A percentile compares a stretch with the other conserved stretches of the same genome.
phyloP scores from a whole-genome alignment of 2,797 vertebrate species.

The Melanogrammus aeglefinus region DNA sequence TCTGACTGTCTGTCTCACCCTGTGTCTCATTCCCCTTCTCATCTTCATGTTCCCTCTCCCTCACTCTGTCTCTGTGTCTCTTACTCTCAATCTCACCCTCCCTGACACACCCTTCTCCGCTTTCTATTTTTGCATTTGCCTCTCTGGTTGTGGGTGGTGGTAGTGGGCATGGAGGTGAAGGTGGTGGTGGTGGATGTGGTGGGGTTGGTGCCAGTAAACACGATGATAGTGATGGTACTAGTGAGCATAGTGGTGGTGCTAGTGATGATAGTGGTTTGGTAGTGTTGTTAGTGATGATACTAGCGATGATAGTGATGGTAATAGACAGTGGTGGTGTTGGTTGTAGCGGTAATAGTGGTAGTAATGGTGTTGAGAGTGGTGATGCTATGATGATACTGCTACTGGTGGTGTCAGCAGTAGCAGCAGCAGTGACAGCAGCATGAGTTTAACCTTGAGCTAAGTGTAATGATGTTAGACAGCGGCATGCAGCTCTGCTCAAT shows the following conservation, averaged over 20 bases:
- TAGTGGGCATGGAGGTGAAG: too few species aligned
- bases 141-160: too few species aligned
- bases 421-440: slow-evolving; percentile 25
- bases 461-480: slow-evolving; percentile 55
- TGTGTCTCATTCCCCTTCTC: slow-evolving; percentile 21
- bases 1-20: slow-evolving; percentile 26
- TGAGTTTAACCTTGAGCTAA: slow-evolving; percentile 53
- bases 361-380: background rate
- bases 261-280: too few species aligned
- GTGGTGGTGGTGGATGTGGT: too few species aligned
- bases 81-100: background rate
- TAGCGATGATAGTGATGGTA: too few species aligned
- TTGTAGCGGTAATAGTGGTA: too few species aligned
- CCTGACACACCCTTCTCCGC: background rate
- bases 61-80: background rate
- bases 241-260: too few species aligned
- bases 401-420: background rate
- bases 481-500: slow-evolving; percentile 54
- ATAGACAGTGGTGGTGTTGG: too few species aligned
- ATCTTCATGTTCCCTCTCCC: background rate
- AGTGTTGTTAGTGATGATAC: too few species aligned
- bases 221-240: too few species aligned
- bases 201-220: too few species aligned
- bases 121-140: background rate
- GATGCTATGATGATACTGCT: background rate